Evolutionary conservation across 2,888 invertebrate species (phyloP).

Genomic region (Stenodera caucasica): DNA sequence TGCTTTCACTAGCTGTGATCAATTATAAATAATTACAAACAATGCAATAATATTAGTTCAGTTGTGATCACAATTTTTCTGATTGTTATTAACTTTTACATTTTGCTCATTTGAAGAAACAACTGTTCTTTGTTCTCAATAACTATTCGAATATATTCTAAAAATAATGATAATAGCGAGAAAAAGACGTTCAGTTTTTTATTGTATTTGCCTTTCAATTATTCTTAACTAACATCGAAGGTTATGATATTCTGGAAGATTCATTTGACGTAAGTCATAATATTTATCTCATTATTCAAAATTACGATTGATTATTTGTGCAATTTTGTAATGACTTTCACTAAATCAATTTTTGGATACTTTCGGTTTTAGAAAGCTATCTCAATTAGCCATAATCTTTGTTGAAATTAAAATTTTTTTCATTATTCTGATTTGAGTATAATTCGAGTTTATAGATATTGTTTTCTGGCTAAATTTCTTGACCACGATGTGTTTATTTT

Average conservation of each 20-base stretch:
- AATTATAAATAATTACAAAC: slow-evolving; percentile 27
- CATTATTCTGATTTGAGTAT: not conserved
- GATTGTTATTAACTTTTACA: slow-evolving; percentile 5
- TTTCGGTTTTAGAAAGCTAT: slow-evolving; percentile 10
- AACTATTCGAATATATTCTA: not conserved
- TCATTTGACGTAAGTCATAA: not conserved
- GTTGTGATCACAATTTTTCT: slow-evolving; percentile 18
- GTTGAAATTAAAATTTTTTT: too few species aligned
- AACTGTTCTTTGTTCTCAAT: slow-evolving; percentile 5
- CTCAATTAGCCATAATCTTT: not conserved
- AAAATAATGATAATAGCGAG: too few species aligned
- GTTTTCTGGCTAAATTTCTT: not conserved
- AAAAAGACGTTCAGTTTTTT: too few species aligned
- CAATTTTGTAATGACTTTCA: slow-evolving; percentile 21
- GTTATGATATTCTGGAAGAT: too few species aligned
- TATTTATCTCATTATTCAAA: not conserved
- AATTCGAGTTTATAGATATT: not conserved
- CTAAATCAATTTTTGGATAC: slow-evolving; percentile 7
- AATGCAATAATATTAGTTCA: slow-evolving; percentile 19
- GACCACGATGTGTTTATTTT: not conserved
- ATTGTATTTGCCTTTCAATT: too few species aligned
- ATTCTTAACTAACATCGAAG: too few species aligned
- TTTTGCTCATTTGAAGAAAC: slow-evolving; percentile 3
- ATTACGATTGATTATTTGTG: not conserved
- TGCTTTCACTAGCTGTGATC: slow-evolving; percentile 28